Percentiles rank a stretch among this genome's conserved stretches.
phyloP scores from a whole-genome alignment of 2,797 vertebrate genomes.

The Liparis tanakae region DNA sequence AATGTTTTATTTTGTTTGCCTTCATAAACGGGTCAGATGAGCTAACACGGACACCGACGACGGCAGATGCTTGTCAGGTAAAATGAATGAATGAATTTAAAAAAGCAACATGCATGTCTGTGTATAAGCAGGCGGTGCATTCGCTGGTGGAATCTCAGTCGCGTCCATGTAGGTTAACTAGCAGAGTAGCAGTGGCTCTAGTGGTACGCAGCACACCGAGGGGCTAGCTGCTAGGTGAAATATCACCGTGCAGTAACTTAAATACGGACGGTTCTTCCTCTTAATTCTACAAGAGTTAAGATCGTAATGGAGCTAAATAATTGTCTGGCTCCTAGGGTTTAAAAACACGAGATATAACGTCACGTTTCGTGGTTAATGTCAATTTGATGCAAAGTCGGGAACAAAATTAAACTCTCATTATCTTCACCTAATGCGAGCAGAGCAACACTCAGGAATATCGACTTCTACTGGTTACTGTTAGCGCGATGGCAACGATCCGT shows the following conservation, averaged over 20 bases:
- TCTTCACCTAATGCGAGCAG: neutral
- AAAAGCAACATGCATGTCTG: accelerated
- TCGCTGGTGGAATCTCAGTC: accelerated
- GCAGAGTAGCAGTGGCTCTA: too few relatives aligned
- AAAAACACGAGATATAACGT: too few relatives aligned
- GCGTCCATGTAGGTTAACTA: neutral
- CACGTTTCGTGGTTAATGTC: too few relatives aligned
- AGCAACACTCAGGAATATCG: neutral
- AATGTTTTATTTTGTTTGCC: constrained; percentile 49
- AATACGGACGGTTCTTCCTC: too few relatives aligned
- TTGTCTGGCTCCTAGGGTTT: too few relatives aligned
- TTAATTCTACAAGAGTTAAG: too few relatives aligned
- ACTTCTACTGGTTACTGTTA: neutral
- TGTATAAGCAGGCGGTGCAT: neutral
- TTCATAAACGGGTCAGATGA: constrained; percentile 30
- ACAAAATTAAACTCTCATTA: neutral
- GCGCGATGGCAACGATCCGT: too few relatives aligned
- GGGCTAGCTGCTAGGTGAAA: constrained; percentile 14
- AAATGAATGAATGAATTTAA: neutral
- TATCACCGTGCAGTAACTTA: too few relatives aligned
- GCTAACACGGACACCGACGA: constrained; percentile 5
- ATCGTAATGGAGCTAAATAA: too few relatives aligned
- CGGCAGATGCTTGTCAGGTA: constrained; percentile 45
- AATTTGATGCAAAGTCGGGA: neutral
- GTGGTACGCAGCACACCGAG: constrained; percentile 1